Percentiles rank a stretch among this genome's conserved stretches.
phyloP scores from a whole-genome alignment of 2,797 vertebrate genomes.

The Lateolabrax maculatus region DNA sequence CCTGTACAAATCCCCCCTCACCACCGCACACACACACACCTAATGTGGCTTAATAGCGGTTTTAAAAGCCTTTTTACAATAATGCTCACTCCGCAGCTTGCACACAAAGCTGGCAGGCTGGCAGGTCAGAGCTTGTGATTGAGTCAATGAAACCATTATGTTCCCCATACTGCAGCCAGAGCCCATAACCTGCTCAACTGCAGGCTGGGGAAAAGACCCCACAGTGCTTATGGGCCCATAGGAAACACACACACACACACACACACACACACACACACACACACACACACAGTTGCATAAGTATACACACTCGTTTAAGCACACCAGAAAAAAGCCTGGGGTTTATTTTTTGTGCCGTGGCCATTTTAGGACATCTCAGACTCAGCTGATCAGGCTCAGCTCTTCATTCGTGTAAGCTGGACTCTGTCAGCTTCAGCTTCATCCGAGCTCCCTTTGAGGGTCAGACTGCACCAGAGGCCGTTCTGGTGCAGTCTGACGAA shows the following conservation, averaged over 20 bases:
- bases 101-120: conserved; percentile 73
- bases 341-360: neutral
- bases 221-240: conserved; percentile 53
- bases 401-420: neutral
- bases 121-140: conserved; percentile 69
- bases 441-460: neutral
- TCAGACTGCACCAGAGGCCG: too few species aligned
- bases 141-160: conserved; percentile 81
- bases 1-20: conserved; percentile 34
- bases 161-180: conserved; percentile 66
- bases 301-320: conserved; percentile 3
- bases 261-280: too few species aligned
- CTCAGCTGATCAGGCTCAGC: neutral
- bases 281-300: conserved; percentile 13
- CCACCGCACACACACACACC: conserved; percentile 38
- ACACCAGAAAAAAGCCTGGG: conserved; percentile 6
- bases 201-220: conserved; percentile 52
- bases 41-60: conserved; percentile 75
- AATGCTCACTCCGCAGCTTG: conserved; percentile 74
- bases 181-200: conserved; percentile 68
- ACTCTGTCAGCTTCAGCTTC: neutral
- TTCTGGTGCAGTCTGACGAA: neutral
- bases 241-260: conserved; percentile 32
- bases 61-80: conserved; percentile 82
- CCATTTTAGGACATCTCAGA: neutral